Conservation (phyloP, 64 coral and sea anemone genomes). For the Pocillopora damicornis region DNA sequence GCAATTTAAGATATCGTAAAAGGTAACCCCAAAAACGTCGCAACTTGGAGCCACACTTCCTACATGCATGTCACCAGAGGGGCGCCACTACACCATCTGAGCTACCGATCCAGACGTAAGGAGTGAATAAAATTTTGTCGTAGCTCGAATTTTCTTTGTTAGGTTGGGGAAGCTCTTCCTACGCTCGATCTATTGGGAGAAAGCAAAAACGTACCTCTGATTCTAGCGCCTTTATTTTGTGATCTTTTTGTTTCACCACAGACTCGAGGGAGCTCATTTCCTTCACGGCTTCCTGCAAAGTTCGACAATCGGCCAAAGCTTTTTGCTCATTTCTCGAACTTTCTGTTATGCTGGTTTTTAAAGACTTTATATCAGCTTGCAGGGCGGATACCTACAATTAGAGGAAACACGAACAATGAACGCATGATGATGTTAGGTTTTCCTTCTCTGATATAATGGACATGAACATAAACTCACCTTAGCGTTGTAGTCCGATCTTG, state of each 20-base stretch:
- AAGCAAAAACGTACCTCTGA: conserved; percentile 49
- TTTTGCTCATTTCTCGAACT: conserved; percentile 41
- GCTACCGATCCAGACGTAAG: no score
- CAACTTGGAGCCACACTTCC: no score
- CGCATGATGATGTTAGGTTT: background rate
- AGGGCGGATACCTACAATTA: conserved; percentile 58
- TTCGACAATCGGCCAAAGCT: conserved; percentile 29
- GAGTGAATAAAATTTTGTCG: no score
- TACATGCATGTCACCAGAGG: no score
- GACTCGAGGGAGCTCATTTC: conserved; percentile 14
- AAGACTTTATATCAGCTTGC: conserved; percentile 67
- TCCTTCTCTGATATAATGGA: background rate
- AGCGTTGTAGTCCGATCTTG: conserved; percentile 58
- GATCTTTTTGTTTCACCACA: conserved; percentile 35
- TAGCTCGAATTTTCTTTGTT: no score
- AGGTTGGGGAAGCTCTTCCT: no score
- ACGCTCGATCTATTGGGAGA: no score
- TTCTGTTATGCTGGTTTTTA: conserved; percentile 36
- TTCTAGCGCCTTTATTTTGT: conserved; percentile 42
- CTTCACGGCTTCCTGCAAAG: conserved; percentile 44
- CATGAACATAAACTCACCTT: conserved; percentile 48
- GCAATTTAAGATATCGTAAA: no score
- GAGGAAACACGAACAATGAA: background rate
- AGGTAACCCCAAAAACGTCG: no score
- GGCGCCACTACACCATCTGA: no score